phyloP scores from a whole-genome alignment of 1,140 invertebrate species.

The Coptotermes formosanus region DNA sequence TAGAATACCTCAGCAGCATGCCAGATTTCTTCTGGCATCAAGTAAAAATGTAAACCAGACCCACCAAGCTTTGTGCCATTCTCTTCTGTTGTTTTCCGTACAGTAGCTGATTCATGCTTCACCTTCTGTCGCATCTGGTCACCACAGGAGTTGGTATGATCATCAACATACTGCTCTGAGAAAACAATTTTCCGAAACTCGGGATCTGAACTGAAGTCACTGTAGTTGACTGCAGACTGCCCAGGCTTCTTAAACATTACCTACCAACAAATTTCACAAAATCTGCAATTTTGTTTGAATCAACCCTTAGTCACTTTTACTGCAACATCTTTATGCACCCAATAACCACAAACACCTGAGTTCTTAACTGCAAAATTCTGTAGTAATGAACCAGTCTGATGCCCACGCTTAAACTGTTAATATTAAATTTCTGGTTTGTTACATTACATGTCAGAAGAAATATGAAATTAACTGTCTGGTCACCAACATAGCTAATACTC shows the following conservation, averaged over 20 bases:
- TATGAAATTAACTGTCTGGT: too few species aligned
- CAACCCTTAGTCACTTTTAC: too few species aligned
- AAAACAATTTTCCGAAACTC: constrained; percentile 70
- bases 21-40: neutral
- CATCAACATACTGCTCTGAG: constrained; percentile 47
- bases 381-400: too few species aligned
- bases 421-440: too few species aligned
- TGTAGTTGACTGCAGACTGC: constrained; percentile 51
- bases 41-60: constrained; percentile 32
- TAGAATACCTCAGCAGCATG: neutral
- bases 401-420: too few species aligned
- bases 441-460: too few species aligned
- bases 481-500: too few species aligned
- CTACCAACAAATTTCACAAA: constrained; percentile 47
- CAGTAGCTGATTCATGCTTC: constrained; percentile 19
- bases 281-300: too few species aligned
- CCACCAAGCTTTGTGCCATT: constrained; percentile 47
- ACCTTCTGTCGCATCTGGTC: constrained; percentile 35
- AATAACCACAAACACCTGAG: too few species aligned
- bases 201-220: constrained; percentile 63
- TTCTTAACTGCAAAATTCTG: too few species aligned
- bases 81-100: constrained; percentile 38
- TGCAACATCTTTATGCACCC: too few species aligned
- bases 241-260: constrained; percentile 67
- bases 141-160: constrained; percentile 27